Base-by-base conservation (phyloP, 2,797 vertebrate species). In the Tapirus indicus region DNA sequence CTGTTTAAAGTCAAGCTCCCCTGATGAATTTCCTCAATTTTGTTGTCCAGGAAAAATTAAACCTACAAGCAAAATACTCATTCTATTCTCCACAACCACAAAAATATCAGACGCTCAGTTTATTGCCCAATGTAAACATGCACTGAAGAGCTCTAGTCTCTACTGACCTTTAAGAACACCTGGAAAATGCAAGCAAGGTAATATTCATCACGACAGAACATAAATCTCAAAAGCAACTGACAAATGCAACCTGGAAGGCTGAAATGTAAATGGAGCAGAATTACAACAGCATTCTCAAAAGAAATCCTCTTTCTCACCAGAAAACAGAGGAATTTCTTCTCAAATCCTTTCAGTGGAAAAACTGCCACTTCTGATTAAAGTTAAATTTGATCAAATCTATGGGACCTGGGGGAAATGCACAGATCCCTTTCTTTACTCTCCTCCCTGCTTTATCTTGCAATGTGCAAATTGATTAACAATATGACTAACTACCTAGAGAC, bases 1-100 rank as follows among this genome's bases (percentile, higher is more conserved):
- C 27, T 94, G 74, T 91, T 94, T 71, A 83, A 91, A 98, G 38
- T 38, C 27, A 74, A 96, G 93, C 29, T 98, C 47, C 89, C 96
- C 91, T 79, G 89, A 97, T 7, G 96, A 49, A 82, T 23, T 88
- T 91, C 85, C 87, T 92, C 96, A 71, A 80, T 97, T 96, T 82
- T 94, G 21, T 88, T 94, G 80, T 88, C 74, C 86, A 86, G 32
- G 68, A 93, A 97, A 93, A 97, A 62, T 79, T 79, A 95, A 88
- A 83, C 49, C 56, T 69, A 60, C 16, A 80, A 94, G 16, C 60
- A 69, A 95, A 87, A 88, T 66, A 60, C 2, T 94, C 52, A 54
- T 56, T 82, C 71, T 21, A 69, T 32, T 78, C 9, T 93, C 17
- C 56, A 94, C 64, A 93, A 83, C 32, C 56, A 94, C n/a, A 82